Percentiles rank a stretch among this genome's conserved stretches.
These are phyloP conservation scores for Charadrius vociferus DNA, from an alignment of 2,113 vertebrate species.

Conservation along the genomic window DNA sequence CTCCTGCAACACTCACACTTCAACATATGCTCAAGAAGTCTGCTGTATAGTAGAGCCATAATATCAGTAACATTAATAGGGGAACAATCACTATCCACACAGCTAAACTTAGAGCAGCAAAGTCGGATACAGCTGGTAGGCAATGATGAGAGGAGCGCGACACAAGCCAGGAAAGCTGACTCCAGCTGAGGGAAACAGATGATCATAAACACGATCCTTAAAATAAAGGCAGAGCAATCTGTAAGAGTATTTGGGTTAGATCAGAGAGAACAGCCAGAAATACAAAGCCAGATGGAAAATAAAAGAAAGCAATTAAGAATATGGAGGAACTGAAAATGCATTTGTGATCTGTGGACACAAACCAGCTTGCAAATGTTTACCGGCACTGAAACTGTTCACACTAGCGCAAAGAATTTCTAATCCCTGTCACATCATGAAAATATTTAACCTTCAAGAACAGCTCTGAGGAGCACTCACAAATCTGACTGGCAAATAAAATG, in stretches of 20 bases:
- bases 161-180: conserved; percentile 27
- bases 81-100: neutral
- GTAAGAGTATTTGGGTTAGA: neutral
- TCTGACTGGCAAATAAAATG: neutral
- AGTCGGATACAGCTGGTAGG: neutral
- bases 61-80: neutral
- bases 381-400: neutral
- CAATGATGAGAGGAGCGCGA: neutral
- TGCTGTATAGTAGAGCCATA: neutral
- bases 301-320: conserved; percentile 19
- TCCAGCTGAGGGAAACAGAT: conserved; percentile 40
- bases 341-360: neutral
- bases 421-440: neutral
- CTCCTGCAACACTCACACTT: neutral
- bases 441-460: conserved; percentile 1
- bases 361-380: neutral
- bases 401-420: neutral
- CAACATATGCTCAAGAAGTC: neutral
- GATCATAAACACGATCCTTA: conserved; percentile 33
- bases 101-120: conserved; percentile 20
- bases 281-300: conserved; percentile 47
- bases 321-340: neutral
- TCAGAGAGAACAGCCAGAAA: conserved; percentile 20
- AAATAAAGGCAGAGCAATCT: conserved; percentile 52
- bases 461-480: neutral